Evolutionary conservation across 2,113 vertebrate species (phyloP), one percentile per base, ranked within the genome.

Genomic region (Cyphomyrus discorhynchus): DNA sequence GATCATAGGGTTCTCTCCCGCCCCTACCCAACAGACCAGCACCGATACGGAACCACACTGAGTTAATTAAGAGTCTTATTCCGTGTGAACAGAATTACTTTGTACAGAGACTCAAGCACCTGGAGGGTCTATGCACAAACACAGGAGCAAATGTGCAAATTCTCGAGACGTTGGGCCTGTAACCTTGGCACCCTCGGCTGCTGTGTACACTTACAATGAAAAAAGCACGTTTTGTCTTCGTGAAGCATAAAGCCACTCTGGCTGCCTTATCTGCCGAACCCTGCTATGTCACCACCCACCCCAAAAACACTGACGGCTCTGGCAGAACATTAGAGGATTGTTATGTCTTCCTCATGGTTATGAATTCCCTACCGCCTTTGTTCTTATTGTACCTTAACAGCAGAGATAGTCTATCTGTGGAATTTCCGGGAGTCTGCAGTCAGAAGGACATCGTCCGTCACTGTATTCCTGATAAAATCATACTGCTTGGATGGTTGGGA

Each of bases 391-490:
- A 70, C 49, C 39, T 53, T 50, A 21, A 35, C 53, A 86, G 53
- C 11, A 66, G 31, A 52, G 94, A 93, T 94, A 91, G 90, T 70
- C 74, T 92, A 92, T 93, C 94, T 93, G 56, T 93, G 90, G 91
- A 89, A 94, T 93, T 84, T 90, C 89, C 90, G 91, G 91, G 93
- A 94, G 93, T 94, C 84, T 87, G 27, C 5, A 49, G 50, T 11
- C 39, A 53, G 83, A 42, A 53, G 50, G 92, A 82, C 92, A 88
- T 13, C 92, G 92, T 47, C 27, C 11, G 52, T 27, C 52, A 9
- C 39, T 2, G 21, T 9, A 21, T 58, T 89, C 35, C 21, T 62
- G 15, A 85, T 35, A 31, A 85, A 47, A 31, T 31, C 35, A 24
- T 39, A 19, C 19, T 27, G 88, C 35, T 58, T 39, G 6, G 17